A percentile compares a stretch with the other conserved stretches of the same genome.
Conservation (phyloP, 2,113 vertebrate species). For the Bufo gargarizans region DNA sequence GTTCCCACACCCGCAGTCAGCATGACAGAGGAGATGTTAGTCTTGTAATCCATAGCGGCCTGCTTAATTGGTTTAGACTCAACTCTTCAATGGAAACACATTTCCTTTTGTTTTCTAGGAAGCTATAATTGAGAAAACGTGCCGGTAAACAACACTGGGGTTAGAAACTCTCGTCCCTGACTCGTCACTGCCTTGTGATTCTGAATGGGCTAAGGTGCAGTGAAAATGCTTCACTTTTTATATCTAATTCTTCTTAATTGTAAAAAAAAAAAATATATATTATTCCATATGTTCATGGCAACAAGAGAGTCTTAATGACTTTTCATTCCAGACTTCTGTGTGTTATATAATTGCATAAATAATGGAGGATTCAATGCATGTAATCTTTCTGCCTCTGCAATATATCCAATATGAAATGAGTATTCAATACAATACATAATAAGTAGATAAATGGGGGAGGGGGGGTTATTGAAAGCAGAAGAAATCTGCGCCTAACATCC, state of each 20-base stretch:
- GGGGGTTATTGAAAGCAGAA: too few relatives aligned
- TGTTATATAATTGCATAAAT: not conserved
- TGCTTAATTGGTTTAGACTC: conserved; percentile 18
- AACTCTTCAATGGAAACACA: conserved; percentile 20
- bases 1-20: not conserved
- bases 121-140: conserved; percentile 8
- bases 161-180: not conserved
- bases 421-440: not conserved
- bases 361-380: too few relatives aligned
- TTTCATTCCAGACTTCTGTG: not conserved
- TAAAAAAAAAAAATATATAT: not conserved
- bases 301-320: not conserved
- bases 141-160: not conserved
- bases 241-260: conserved; percentile 40
- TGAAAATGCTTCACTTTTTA: conserved; percentile 33
- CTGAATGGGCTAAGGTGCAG: conserved; percentile 13
- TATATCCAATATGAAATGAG: not conserved
- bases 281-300: conserved; percentile 4
- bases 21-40: not conserved
- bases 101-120: conserved; percentile 29
- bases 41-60: not conserved
- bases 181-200: not conserved
- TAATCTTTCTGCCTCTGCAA: not conserved
- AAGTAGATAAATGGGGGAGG: not conserved
- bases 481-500: too few relatives aligned